Evolutionary conservation across 1,140 invertebrate genomes (phyloP).

Genomic region (Dendroctonus ponderosae): DNA sequence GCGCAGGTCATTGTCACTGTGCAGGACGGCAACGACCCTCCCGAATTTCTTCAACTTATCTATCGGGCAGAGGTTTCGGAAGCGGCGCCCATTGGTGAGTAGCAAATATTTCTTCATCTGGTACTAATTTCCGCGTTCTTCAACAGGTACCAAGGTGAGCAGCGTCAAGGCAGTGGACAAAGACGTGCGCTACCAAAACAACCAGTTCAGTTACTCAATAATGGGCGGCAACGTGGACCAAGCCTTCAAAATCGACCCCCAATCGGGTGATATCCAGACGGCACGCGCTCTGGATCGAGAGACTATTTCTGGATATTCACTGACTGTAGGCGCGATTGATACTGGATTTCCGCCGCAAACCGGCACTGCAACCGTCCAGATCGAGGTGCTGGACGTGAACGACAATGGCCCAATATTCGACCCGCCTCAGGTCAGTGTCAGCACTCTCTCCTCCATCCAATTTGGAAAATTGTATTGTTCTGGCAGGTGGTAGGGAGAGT

Average conservation of each 20-base stretch:
- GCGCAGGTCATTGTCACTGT: conserved; percentile 90
- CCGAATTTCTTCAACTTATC: conserved; percentile 75
- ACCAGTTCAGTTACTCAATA: conserved; percentile 89
- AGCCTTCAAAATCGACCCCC: conserved; percentile 86
- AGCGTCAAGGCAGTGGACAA: conserved; percentile 86
- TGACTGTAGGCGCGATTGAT: conserved; percentile 89
- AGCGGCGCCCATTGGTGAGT: conserved; percentile 53
- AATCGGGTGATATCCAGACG: conserved; percentile 79
- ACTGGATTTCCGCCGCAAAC: conserved; percentile 84
- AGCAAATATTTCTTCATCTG: conserved; percentile 14
- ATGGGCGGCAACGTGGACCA: conserved; percentile 79
- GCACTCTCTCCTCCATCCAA: not conserved
- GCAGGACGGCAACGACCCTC: conserved; percentile 94
- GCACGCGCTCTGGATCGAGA: conserved; percentile 78
- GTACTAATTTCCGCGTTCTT: not conserved
- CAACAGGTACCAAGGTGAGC: conserved; percentile 67
- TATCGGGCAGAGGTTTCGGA: conserved; percentile 81
- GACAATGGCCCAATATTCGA: conserved; percentile 90
- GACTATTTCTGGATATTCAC: conserved; percentile 68
- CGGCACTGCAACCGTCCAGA: conserved; percentile 77
- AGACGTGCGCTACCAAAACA: conserved; percentile 87
- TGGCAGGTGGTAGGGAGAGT: conserved; percentile 62
- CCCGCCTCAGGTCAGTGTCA: conserved; percentile 56
- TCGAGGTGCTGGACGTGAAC: conserved; percentile 82
- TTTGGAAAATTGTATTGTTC: not conserved